These are phyloP conservation scores for Macrosoma leucophasiata DNA, from an alignment of 2,888 invertebrate genomes.

Conservation along the genomic window DNA sequence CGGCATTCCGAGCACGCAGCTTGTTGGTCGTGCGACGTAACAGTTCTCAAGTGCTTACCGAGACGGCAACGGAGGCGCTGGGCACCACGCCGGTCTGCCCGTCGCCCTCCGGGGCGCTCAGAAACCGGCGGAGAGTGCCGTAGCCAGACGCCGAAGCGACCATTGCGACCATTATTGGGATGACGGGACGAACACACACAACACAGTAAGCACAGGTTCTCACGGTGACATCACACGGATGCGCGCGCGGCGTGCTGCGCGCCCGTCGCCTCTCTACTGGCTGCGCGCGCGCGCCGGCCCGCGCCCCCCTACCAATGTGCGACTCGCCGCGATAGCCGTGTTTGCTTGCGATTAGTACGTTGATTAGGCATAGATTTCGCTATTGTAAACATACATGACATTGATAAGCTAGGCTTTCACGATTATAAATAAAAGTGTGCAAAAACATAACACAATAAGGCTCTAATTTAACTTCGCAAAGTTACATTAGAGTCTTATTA, in stretches of 20 bases:
- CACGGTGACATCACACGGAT: constrained; percentile 55
- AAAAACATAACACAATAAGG: no score
- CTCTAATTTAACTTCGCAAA: no score
- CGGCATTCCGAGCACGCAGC: constrained; percentile 49
- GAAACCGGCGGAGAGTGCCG: constrained; percentile 69
- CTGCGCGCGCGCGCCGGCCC: constrained; percentile 26
- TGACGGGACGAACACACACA: no score
- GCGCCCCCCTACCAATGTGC: constrained; percentile 44
- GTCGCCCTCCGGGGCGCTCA: constrained; percentile 66
- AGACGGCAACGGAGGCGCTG: constrained; percentile 63
- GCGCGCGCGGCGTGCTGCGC: constrained; percentile 55
- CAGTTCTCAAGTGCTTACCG: constrained; percentile 47
- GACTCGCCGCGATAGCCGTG: no score
- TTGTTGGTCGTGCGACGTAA: constrained; percentile 31
- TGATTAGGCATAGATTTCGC: no score
- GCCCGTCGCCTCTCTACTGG: constrained; percentile 55
- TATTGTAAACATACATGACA: no score
- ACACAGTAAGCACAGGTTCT: constrained; percentile 47
- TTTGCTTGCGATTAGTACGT: no score
- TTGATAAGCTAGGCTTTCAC: no score
- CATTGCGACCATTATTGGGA: constrained; percentile 69
- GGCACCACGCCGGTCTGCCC: constrained; percentile 46
- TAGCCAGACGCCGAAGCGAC: constrained; percentile 70
- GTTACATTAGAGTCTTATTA: no score
- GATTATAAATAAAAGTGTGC: no score